Evolutionary conservation across 2,113 vertebrate genomes (phyloP).

Genomic region (Hyla sarda): DNA sequence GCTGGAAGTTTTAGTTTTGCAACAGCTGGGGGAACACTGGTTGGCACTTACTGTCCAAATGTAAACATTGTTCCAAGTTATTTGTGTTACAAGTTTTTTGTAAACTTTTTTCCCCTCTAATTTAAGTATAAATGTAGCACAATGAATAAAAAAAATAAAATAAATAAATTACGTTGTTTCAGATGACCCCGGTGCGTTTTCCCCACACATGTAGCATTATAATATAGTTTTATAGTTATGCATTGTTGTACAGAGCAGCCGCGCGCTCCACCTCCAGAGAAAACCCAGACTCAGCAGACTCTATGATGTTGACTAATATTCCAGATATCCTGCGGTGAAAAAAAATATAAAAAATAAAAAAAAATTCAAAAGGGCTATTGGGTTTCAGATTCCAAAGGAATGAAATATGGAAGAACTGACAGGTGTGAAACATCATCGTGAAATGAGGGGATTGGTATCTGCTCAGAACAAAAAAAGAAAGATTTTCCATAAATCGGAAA

Average conservation of each 20-base stretch:
- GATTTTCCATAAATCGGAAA: constrained; percentile 36
- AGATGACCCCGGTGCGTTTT: no score
- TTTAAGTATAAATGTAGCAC: no score
- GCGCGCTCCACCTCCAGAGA: background rate
- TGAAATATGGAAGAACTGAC: constrained; percentile 59
- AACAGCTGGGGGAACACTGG: no score
- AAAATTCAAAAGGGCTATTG: constrained; percentile 8
- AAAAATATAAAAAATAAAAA: constrained; percentile 33
- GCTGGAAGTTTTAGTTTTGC: no score
- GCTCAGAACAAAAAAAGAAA: constrained; percentile 60
- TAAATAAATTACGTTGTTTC: no score
- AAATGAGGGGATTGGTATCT: constrained; percentile 56
- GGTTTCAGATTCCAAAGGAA: constrained; percentile 59
- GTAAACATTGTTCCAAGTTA: no score
- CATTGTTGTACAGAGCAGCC: background rate
- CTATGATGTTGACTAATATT: constrained; percentile 42
- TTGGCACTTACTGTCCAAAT: no score
- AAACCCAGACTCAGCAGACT: constrained; percentile 13
- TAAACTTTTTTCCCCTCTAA: no score
- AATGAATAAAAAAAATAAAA: no score
- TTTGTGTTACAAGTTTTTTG: no score
- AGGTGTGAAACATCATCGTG: constrained; percentile 63
- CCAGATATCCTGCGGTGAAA: constrained; percentile 50
- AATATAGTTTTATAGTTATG: background rate
- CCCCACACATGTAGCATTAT: no score